These are phyloP conservation scores for Cardinalis cardinalis DNA, from an alignment of 2,113 vertebrate species.

Conservation along the genomic window DNA sequence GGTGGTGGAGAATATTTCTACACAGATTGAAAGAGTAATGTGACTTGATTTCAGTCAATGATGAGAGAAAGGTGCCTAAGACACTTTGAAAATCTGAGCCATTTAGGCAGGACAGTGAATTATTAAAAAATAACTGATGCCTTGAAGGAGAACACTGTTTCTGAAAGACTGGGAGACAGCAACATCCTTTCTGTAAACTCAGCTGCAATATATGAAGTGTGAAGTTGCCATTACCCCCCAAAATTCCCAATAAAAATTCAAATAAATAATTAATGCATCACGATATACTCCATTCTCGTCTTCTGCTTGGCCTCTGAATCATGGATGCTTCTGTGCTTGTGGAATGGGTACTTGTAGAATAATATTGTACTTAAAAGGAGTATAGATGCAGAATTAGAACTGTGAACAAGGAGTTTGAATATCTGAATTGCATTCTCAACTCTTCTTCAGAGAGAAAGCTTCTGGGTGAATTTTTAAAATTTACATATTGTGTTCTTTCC, in stretches of 20 bases:
- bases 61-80: not conserved
- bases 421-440: not conserved
- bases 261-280: not conserved
- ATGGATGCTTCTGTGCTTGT: not conserved
- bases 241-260: slow-evolving; percentile 26
- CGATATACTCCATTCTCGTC: slow-evolving; percentile 21
- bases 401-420: not conserved
- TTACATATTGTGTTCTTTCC: not conserved
- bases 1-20: not conserved
- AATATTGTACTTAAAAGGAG: not conserved
- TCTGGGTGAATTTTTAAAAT: not conserved
- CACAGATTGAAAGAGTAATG: not conserved
- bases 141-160: not conserved
- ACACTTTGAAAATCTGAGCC: not conserved
- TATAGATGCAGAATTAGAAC: not conserved
- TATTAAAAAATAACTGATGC: not conserved
- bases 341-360: not conserved
- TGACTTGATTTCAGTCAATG: not conserved
- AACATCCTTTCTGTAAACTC: not conserved
- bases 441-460: not conserved
- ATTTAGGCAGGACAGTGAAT: not conserved
- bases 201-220: not conserved
- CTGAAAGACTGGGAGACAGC: not conserved
- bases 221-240: slow-evolving; percentile 16
- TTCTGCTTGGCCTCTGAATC: slow-evolving; percentile 24